phyloP scores from a whole-genome alignment of 2,888 invertebrate genomes.

The Napeogenes inachia region DNA sequence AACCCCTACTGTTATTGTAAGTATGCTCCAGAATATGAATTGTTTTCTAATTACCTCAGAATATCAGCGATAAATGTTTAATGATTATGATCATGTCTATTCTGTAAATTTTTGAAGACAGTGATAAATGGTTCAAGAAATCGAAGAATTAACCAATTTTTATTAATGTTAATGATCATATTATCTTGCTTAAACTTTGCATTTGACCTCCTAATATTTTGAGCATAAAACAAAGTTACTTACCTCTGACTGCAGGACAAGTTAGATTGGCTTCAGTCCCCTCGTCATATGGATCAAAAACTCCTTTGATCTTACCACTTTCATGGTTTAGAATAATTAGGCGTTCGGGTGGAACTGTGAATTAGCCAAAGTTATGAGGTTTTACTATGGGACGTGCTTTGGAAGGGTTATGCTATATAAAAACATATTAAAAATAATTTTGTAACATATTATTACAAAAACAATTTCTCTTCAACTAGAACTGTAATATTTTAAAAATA shows the following conservation, averaged over 20 bases:
- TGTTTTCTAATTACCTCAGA: slow-evolving; percentile 3
- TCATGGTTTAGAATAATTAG: slow-evolving; percentile 84
- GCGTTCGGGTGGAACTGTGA: slow-evolving; percentile 85
- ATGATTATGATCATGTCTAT: slow-evolving; percentile 14
- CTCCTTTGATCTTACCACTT: slow-evolving; percentile 81
- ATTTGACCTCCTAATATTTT: not conserved
- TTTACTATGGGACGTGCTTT: not conserved
- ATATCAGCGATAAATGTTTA: slow-evolving; percentile 1
- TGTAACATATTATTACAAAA: no score
- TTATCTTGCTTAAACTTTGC: not conserved
- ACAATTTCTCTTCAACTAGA: no score
- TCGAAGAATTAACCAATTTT: not conserved
- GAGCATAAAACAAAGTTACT: slow-evolving; percentile 31
- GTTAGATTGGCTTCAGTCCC: slow-evolving; percentile 86
- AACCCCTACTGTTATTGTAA: not conserved
- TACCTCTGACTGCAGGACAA: slow-evolving; percentile 85
- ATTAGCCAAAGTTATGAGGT: slow-evolving; percentile 22
- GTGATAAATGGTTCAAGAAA: not conserved
- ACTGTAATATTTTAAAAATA: no score
- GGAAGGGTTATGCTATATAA: no score
- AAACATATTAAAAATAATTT: no score
- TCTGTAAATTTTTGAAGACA: slow-evolving; percentile 15
- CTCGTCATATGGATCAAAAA: slow-evolving; percentile 87
- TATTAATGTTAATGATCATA: not conserved
- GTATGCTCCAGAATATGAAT: slow-evolving; percentile 3